phyloP scores from a whole-genome alignment of 2,113 vertebrate species.

The Tragelaphus imberbis region DNA sequence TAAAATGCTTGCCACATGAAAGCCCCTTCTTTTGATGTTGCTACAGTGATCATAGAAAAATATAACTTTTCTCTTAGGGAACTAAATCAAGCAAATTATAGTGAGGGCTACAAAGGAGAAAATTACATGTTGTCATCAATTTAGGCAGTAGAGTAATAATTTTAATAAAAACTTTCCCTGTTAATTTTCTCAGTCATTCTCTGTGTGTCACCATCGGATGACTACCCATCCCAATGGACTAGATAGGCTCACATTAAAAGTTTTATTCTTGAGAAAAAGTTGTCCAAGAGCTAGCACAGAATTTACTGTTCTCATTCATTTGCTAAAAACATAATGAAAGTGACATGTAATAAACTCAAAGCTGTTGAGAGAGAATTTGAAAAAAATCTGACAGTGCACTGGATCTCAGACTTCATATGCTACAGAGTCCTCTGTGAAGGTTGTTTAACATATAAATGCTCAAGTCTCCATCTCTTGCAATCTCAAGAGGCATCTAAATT shows the following conservation, averaged over 20 bases:
- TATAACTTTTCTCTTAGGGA: conserved; percentile 66
- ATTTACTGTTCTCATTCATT: conserved; percentile 29
- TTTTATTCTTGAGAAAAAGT: conserved; percentile 38
- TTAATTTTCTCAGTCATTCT: conserved; percentile 77
- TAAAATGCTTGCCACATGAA: conserved; percentile 52
- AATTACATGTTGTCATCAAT: conserved; percentile 82
- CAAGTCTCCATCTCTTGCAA: neutral
- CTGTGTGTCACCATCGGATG: conserved; percentile 51
- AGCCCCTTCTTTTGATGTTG: conserved; percentile 64
- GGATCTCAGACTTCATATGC: neutral
- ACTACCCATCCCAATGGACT: conserved; percentile 60
- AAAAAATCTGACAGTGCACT: neutral
- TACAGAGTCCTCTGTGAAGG: neutral
- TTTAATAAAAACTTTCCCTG: conserved; percentile 75
- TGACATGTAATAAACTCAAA: neutral
- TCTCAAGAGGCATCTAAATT: neutral
- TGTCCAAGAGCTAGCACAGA: conserved; percentile 25
- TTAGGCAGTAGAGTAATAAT: conserved; percentile 72
- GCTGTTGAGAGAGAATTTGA: neutral
- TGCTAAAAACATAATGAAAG: conserved; percentile 7
- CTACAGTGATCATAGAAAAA: conserved; percentile 66
- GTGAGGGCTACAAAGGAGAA: conserved; percentile 68
- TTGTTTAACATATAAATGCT: neutral
- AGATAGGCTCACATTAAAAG: conserved; percentile 58
- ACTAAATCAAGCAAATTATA: conserved; percentile 83